These are phyloP conservation scores for Picus viridis DNA, from an alignment of 2,797 vertebrate species.

Conservation along the genomic window DNA sequence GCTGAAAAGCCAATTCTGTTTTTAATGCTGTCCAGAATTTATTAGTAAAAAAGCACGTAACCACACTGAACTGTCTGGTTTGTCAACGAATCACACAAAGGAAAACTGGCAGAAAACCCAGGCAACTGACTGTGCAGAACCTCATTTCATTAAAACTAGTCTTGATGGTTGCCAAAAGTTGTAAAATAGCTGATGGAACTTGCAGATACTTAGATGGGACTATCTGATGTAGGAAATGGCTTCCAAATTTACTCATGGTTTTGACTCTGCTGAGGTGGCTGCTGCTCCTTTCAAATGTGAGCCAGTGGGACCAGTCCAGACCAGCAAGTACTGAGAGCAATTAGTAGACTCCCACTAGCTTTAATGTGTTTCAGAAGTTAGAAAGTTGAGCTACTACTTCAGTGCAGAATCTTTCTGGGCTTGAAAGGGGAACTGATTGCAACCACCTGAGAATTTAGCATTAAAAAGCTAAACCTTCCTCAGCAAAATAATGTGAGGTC, in stretches of 20 bases:
- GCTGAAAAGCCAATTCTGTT: not conserved
- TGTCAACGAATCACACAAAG: not conserved
- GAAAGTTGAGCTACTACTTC: not conserved
- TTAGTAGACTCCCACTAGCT: not conserved
- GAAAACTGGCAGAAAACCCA: not conserved
- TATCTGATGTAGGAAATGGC: not conserved
- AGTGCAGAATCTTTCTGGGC: not conserved
- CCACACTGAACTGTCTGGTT: not conserved
- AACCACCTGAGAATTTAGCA: not conserved
- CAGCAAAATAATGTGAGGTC: not conserved
- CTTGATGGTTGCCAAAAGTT: not conserved
- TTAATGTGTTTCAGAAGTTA: not conserved
- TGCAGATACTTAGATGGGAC: not conserved
- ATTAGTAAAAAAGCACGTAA: not conserved
- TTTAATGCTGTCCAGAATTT: not conserved
- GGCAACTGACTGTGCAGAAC: not conserved
- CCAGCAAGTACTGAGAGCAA: not conserved
- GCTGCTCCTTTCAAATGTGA: not conserved
- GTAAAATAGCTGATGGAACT: not conserved
- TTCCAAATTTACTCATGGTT: not conserved
- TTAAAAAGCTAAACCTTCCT: constrained; percentile 23
- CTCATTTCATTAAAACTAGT: not conserved
- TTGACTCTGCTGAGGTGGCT: not conserved
- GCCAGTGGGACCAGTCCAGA: not conserved
- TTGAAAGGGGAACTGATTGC: constrained; percentile 13